Evolutionary conservation across 2,113 vertebrate species (phyloP), one percentile per base, ranked within the genome.

Genomic region (Microcebus tavaratra): DNA sequence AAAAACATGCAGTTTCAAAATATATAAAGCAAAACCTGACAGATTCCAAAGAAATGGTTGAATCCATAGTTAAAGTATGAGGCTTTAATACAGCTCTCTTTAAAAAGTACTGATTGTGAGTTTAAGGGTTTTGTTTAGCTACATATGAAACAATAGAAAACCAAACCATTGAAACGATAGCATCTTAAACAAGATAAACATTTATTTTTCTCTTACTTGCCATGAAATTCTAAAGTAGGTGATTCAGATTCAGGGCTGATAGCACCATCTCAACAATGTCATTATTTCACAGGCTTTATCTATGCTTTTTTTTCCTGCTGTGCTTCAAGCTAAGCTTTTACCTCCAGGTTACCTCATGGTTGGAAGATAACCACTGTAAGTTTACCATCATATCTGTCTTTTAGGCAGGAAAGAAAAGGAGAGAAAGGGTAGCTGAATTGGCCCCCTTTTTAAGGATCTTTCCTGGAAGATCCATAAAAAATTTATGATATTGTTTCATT

Each of bases 1-100:
- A 11, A 81, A 95, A 78, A 89, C 76, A 92, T 34, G 83, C 31
- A 68, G 39, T 48, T 95, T 90, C 25, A 78, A 79, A 90, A 84
- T 67, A 75, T 39, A 36, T 65, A 91, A 72, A 72, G 29, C 36
- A 79, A 57, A 86, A 67, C 50, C 68, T 12, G 8, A 39, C 39
- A 57, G 53, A 92, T 45, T 93, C 42, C 57, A 57, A 86, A 72
- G 31, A 93, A 63, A 34, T 18, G 27, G 45, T 82, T 82, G 48
- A 88, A 59, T 65, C 34, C 31, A 84, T 34, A 96, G 36, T 85
- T 96, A 79, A 61, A 76, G 85, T 55, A 93, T 10, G 45, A 55
- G 2, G 55, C 4, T 61, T 59, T 57, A 75, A 34, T 45, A 73
- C 84, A 31, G 5, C 36, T 57, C 81, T 61, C 8, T 91, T 34